Evolutionary conservation across 2,113 vertebrate species (phyloP).

Genomic region (Chroicocephalus ridibundus): DNA sequence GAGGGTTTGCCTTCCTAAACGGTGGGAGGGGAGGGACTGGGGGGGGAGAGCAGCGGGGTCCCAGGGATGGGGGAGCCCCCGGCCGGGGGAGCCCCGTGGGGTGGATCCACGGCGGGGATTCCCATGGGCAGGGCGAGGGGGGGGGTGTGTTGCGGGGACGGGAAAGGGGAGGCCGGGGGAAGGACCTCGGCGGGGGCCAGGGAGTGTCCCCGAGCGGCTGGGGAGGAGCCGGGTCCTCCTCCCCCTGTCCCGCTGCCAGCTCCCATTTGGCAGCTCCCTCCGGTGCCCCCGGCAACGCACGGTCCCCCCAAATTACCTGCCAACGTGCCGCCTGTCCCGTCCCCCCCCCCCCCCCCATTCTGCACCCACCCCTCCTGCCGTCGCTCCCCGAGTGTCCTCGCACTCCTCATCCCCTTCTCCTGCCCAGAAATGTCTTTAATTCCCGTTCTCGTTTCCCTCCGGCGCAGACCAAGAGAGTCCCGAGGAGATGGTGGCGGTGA

Average conservation of each 20-base stretch:
- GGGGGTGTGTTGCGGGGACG: background rate
- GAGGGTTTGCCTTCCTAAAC: too few species aligned
- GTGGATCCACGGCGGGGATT: background rate
- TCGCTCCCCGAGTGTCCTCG: background rate
- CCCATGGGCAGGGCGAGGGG: background rate
- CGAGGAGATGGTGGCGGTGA: slow-evolving; percentile 76
- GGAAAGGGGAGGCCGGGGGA: background rate
- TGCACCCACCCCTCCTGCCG: background rate
- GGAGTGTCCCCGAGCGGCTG: background rate
- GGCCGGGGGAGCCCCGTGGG: background rate
- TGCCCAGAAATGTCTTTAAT: background rate
- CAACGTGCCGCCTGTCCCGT: background rate
- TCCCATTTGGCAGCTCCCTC: slow-evolving; percentile 3
- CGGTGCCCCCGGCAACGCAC: background rate
- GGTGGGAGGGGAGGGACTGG: too few species aligned
- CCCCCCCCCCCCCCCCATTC: too few species aligned
- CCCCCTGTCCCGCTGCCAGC: slow-evolving; percentile 5
- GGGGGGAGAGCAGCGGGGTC: too few species aligned
- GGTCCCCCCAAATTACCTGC: background rate
- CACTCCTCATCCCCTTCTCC: background rate
- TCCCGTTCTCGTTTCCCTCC: background rate
- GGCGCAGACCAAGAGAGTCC: slow-evolving; percentile 74
- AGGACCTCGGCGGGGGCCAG: background rate
- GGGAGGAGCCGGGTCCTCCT: slow-evolving; percentile 18
- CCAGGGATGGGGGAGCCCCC: too few species aligned